A percentile compares a stretch with the other conserved stretches of the same genome.
Conservation (phyloP, 1,140 invertebrate species). For the Holcopasites calliopsidis region DNA sequence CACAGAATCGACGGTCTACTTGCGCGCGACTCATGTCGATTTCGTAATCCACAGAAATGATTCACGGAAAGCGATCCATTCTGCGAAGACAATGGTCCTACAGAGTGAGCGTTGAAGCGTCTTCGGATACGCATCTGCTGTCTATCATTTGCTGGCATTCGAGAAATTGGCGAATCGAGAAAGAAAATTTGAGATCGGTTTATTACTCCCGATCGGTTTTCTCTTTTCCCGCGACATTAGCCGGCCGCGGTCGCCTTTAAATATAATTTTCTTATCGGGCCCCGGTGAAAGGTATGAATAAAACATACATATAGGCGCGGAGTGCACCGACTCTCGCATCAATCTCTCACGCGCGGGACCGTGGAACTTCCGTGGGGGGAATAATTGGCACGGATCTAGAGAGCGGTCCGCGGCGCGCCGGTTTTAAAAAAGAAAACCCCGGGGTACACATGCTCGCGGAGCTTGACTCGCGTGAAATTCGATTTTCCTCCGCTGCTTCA, state of each 20-base stretch:
- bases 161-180: too few relatives aligned
- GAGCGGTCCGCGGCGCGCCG: conserved; percentile 15
- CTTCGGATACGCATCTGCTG: too few relatives aligned
- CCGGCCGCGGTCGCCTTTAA: conserved; percentile 42
- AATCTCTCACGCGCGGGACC: conserved; percentile 49
- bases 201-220: conserved; percentile 15
- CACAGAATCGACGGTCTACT: not conserved
- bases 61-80: not conserved
- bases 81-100: not conserved
- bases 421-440: not conserved
- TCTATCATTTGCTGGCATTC: too few relatives aligned
- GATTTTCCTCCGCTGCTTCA: conserved; percentile 17
- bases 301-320: conserved; percentile 47
- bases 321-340: conserved; percentile 54
- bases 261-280: conserved; percentile 59
- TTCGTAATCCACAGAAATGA: conserved; percentile 10
- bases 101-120: too few relatives aligned
- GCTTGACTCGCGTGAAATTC: conserved; percentile 1
- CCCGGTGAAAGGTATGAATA: conserved; percentile 56
- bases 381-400: conserved; percentile 55
- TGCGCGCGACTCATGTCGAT: not conserved
- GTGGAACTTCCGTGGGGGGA: conserved; percentile 51
- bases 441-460: not conserved
- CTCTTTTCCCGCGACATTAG: conserved; percentile 42
- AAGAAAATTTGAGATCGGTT: not conserved